Percentiles rank a stretch among this genome's conserved stretches.
Conservation (phyloP, 1,140 invertebrate genomes). For the Drosophila malerkotliana region DNA sequence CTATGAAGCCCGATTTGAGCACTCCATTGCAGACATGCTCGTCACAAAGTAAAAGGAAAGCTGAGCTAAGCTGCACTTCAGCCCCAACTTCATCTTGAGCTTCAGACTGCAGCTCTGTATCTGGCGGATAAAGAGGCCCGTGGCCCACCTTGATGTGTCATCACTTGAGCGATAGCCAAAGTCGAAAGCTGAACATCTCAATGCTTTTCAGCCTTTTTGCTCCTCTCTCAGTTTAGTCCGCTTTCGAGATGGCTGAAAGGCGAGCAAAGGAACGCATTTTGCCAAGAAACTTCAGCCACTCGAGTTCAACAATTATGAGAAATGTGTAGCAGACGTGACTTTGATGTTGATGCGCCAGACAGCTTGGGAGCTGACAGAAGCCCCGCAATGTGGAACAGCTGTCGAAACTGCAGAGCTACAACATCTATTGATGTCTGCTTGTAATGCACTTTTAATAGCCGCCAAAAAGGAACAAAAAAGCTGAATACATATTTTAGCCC, state of each 20-base stretch:
- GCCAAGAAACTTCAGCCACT: constrained; percentile 20
- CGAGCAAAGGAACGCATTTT: constrained; percentile 20
- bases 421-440: constrained; percentile 42
- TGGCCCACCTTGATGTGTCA: constrained; percentile 67
- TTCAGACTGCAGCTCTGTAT: neutral
- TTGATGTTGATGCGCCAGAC: constrained; percentile 65
- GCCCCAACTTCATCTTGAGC: constrained; percentile 3
- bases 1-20: constrained; percentile 25
- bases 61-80: constrained; percentile 17
- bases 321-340: constrained; percentile 66
- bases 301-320: constrained; percentile 50
- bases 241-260: constrained; percentile 14
- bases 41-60: constrained; percentile 42
- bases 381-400: constrained; percentile 58
- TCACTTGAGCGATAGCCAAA: constrained; percentile 52
- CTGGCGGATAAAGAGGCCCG: constrained; percentile 12
- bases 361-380: constrained; percentile 35
- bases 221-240: neutral
- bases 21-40: constrained; percentile 24
- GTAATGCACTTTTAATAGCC: constrained; percentile 56
- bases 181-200: constrained; percentile 43
- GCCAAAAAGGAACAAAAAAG: constrained; percentile 27
- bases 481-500: constrained; percentile 32
- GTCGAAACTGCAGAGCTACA: constrained; percentile 41
- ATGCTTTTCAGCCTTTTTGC: constrained; percentile 25